These are phyloP conservation scores for Ophioderma brevispina DNA, from an alignment of 35 echinoderm and acorn worm genomes.

Conservation along the genomic window DNA sequence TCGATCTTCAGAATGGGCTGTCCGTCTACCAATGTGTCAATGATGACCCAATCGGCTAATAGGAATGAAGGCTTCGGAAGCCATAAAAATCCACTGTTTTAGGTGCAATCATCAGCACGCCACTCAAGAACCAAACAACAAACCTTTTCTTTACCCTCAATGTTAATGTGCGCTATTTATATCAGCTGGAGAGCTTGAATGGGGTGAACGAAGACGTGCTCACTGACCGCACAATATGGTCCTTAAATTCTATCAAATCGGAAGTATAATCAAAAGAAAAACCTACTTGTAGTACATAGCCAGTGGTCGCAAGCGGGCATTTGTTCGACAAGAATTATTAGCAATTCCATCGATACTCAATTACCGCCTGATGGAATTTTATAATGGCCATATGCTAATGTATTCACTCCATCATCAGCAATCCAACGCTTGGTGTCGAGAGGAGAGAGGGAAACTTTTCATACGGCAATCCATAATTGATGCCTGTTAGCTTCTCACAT, in stretches of 20 bases:
- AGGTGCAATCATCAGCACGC: background rate
- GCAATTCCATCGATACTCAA: conserved; percentile 7
- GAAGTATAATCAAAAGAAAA: no score
- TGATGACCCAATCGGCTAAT: background rate
- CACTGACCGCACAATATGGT: background rate
- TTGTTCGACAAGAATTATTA: no score
- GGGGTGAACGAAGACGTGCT: background rate
- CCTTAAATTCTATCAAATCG: background rate
- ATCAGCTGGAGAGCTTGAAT: background rate
- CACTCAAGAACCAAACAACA: background rate
- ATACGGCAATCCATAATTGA: conserved; percentile 11
- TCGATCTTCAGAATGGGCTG: background rate
- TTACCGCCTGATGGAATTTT: conserved; percentile 24
- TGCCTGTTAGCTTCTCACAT: background rate
- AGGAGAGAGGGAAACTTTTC: conserved; percentile 25
- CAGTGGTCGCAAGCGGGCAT: no score
- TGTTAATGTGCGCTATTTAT: conserved; percentile 3
- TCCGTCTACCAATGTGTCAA: background rate
- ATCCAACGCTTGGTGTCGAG: conserved; percentile 12
- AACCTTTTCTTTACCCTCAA: background rate
- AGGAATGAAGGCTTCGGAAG: background rate
- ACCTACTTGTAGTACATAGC: no score
- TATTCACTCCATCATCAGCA: conserved; percentile 7
- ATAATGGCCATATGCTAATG: conserved; percentile 24
- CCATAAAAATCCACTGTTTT: background rate